A percentile compares a stretch with the other conserved stretches of the same genome.
phyloP scores from a whole-genome alignment of 2,888 invertebrate genomes.

The Calliopum simillimum region DNA sequence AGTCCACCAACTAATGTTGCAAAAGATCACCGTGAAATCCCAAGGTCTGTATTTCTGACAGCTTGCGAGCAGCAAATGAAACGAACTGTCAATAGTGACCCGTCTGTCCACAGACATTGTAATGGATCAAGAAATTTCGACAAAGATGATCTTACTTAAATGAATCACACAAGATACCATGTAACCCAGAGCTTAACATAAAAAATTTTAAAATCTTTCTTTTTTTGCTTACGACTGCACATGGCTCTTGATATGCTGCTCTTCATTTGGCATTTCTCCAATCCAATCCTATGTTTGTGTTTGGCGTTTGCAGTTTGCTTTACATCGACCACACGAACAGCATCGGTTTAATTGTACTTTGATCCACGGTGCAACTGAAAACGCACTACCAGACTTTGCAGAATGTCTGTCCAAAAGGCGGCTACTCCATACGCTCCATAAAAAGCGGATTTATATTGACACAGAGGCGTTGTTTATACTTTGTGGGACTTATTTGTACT shows the following conservation, averaged over 20 bases:
- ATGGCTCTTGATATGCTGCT: too few relatives aligned
- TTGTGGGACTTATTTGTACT: not conserved
- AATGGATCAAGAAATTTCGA: too few relatives aligned
- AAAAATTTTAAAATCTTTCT: too few relatives aligned
- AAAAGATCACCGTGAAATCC: not conserved
- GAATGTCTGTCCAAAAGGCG: constrained; percentile 32
- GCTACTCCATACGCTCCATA: constrained; percentile 49
- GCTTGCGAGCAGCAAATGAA: constrained; percentile 51
- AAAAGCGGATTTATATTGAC: constrained; percentile 50
- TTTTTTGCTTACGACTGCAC: too few relatives aligned
- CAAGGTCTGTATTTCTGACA: constrained; percentile 47
- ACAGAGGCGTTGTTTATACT: constrained; percentile 46
- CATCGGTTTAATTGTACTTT: not conserved
- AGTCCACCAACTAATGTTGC: not conserved
- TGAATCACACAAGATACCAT: constrained; percentile 39
- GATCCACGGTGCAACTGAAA: not conserved
- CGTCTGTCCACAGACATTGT: constrained; percentile 44
- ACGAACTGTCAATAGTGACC: constrained; percentile 48
- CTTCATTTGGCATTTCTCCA: too few relatives aligned
- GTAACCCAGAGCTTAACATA: too few relatives aligned
- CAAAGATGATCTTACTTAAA: too few relatives aligned
- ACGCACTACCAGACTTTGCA: not conserved
- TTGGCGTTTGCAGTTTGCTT: not conserved
- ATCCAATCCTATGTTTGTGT: too few relatives aligned
- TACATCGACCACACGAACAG: not conserved